phyloP scores from a whole-genome alignment of 30 jellyfish, hydroid and myxozoan species.

The Aurelia aurita region DNA sequence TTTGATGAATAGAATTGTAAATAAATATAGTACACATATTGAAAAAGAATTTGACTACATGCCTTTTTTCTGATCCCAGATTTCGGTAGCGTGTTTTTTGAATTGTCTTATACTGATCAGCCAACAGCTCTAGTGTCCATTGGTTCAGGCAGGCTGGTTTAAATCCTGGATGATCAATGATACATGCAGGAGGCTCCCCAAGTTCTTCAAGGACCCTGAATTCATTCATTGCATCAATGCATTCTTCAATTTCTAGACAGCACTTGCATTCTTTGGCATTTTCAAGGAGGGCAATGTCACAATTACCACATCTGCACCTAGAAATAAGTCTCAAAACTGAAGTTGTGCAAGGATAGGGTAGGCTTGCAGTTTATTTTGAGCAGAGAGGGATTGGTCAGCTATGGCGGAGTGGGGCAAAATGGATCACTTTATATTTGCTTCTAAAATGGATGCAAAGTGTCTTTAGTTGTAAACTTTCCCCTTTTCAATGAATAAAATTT shows the following conservation, averaged over 20 bases:
- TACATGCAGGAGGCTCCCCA: constrained; percentile 34
- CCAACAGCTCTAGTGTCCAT: constrained; percentile 28
- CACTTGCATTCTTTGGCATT: constrained; percentile 38
- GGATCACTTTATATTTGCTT: too few relatives aligned
- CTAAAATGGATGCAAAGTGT: too few relatives aligned
- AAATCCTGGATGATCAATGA: constrained; percentile 15
- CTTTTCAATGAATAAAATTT: too few relatives aligned
- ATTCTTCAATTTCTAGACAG: constrained; percentile 2
- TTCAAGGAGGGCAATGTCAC: constrained; percentile 10
- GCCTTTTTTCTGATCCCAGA: too few relatives aligned
- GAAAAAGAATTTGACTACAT: too few relatives aligned
- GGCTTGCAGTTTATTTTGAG: too few relatives aligned
- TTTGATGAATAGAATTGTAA: too few relatives aligned
- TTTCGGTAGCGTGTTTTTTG: constrained; percentile 11
- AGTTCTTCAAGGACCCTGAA: constrained; percentile 12
- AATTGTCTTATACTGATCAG: constrained; percentile 17
- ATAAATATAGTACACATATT: too few relatives aligned
- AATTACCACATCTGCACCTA: constrained; percentile 39
- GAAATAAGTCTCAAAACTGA: neutral
- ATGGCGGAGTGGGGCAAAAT: too few relatives aligned
- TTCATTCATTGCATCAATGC: constrained; percentile 7
- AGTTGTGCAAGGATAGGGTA: too few relatives aligned
- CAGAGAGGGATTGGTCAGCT: too few relatives aligned
- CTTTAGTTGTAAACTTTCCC: too few relatives aligned
- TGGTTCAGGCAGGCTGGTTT: constrained; percentile 17